These are phyloP conservation scores for Rynchops niger DNA, from an alignment of 2,113 vertebrate species.

Conservation along the genomic window DNA sequence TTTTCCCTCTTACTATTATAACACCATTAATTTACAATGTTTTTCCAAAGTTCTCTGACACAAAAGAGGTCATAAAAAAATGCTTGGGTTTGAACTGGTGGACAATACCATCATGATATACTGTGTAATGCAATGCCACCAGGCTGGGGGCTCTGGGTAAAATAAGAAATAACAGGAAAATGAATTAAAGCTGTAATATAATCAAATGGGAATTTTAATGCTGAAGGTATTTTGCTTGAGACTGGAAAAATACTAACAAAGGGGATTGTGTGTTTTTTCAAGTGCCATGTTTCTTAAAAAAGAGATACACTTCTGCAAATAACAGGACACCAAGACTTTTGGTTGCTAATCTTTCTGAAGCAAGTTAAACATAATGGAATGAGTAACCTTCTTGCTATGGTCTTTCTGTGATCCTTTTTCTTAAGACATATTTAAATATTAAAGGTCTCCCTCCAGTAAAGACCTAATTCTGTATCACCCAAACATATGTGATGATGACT, in stretches of 20 bases:
- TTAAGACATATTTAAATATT: not conserved
- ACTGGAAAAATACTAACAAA: not conserved
- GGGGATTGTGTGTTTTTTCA: not conserved
- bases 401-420: not conserved
- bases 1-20: not conserved
- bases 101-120: not conserved
- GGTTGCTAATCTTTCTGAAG: not conserved
- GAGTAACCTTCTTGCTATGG: not conserved
- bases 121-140: not conserved
- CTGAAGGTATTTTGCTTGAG: not conserved
- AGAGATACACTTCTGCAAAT: not conserved
- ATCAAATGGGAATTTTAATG: not conserved
- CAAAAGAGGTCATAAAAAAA: not conserved
- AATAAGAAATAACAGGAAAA: not conserved
- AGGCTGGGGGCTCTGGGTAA: not conserved
- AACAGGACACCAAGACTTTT: not conserved
- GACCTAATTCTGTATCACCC: not conserved
- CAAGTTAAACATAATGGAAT: not conserved
- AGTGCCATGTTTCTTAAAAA: not conserved
- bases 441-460: fast-evolving
- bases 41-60: not conserved
- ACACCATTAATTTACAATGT: not conserved
- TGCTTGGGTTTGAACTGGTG: fast-evolving
- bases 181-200: not conserved
- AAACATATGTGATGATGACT: not conserved